Evolutionary conservation across 2,888 invertebrate species (phyloP).

Genomic region (Cheilosia pagana): DNA sequence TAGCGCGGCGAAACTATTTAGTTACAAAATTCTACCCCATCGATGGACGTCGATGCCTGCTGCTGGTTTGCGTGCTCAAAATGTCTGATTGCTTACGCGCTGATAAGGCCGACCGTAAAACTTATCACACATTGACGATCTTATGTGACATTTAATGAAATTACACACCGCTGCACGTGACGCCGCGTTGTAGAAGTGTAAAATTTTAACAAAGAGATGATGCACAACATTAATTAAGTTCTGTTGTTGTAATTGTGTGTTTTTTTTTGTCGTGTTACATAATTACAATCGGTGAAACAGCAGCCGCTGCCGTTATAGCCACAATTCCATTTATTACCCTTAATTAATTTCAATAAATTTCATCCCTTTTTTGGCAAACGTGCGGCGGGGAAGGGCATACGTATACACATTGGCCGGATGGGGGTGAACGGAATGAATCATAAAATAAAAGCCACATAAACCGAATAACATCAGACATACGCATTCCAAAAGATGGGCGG

Average conservation of each 20-base stretch:
- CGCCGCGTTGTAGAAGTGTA: constrained; percentile 37
- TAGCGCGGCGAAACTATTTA: neutral
- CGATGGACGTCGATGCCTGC: constrained; percentile 29
- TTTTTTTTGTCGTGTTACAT: constrained; percentile 40
- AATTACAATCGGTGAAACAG: constrained; percentile 65
- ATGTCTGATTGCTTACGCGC: constrained; percentile 27
- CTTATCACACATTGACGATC: constrained; percentile 69
- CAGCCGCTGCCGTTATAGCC: constrained; percentile 71
- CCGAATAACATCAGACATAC: constrained; percentile 58
- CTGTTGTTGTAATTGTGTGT: constrained; percentile 31
- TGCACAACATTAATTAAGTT: constrained; percentile 61
- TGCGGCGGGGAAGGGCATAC: neutral
- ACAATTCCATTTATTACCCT: constrained; percentile 74
- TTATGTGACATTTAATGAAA: constrained; percentile 68
- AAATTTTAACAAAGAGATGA: constrained; percentile 59
- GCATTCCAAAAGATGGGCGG: constrained; percentile 57
- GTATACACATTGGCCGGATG: neutral
- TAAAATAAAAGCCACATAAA: constrained; percentile 70
- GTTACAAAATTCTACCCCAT: constrained; percentile 28
- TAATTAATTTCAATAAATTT: constrained; percentile 75
- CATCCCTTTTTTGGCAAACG: constrained; percentile 65
- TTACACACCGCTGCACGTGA: constrained; percentile 65
- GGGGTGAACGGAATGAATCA: constrained; percentile 55
- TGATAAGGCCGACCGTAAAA: constrained; percentile 50
- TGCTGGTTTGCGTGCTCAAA: constrained; percentile 31